phyloP scores from a whole-genome alignment of 2,113 vertebrate genomes.

The Neoarius graeffei region DNA sequence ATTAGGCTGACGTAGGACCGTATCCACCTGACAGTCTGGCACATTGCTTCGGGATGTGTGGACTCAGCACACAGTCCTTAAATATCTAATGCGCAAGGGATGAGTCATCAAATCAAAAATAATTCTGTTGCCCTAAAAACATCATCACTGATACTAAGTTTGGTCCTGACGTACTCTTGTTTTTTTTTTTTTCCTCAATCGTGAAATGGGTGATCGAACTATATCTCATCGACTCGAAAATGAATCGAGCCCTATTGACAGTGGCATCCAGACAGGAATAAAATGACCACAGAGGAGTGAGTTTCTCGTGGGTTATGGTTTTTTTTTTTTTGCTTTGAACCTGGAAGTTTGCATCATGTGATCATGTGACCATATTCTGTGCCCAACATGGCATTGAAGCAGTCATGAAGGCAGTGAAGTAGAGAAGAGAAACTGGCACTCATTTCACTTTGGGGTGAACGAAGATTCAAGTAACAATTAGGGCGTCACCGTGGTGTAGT shows the following conservation, averaged over 20 bases:
- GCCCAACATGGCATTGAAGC: no score
- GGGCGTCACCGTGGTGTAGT: no score
- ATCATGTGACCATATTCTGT: no score
- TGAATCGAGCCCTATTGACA: no score
- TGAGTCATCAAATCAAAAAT: background rate
- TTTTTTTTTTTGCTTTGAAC: no score
- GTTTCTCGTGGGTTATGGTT: no score
- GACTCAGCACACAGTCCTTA: background rate
- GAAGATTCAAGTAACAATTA: background rate
- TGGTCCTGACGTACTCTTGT: background rate
- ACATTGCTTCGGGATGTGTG: background rate
- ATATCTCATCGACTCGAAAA: background rate
- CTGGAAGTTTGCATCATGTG: no score
- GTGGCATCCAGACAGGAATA: no score
- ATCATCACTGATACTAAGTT: background rate
- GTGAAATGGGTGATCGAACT: background rate
- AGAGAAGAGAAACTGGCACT: no score
- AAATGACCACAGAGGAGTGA: no score
- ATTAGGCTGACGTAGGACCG: background rate
- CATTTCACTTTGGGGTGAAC: background rate
- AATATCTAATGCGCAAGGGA: background rate
- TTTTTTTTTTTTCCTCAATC: background rate
- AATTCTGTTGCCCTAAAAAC: background rate
- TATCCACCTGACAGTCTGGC: conserved; percentile 8
- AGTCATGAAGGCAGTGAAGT: no score